Percentiles rank a stretch among this genome's conserved stretches.
Evolutionary conservation across 1,140 invertebrate species (phyloP).

Genomic region (Drosophila kepulauana): DNA sequence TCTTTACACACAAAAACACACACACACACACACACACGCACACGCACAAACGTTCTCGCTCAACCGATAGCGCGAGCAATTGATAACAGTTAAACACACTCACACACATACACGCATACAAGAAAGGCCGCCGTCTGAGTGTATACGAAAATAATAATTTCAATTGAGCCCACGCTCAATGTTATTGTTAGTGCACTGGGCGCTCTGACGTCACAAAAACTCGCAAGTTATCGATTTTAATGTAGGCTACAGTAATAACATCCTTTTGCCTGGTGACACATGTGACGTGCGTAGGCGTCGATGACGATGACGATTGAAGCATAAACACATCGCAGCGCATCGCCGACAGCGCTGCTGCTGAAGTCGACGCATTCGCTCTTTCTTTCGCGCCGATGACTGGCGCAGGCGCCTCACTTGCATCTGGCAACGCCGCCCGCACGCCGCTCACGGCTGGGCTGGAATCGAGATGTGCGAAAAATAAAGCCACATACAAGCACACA

Average conservation of each 20-base stretch:
- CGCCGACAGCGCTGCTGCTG: constrained; percentile 16
- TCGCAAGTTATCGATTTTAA: constrained; percentile 47
- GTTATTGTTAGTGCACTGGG: constrained; percentile 14
- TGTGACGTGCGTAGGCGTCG: constrained; percentile 38
- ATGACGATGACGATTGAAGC: constrained; percentile 21
- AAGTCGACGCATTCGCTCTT: constrained; percentile 13
- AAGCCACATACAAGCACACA: constrained; percentile 24
- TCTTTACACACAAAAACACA: background rate
- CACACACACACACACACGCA: too few relatives aligned
- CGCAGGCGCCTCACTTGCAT: constrained; percentile 53
- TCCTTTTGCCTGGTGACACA: constrained; percentile 41
- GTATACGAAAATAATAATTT: background rate
- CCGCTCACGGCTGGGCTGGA: constrained; percentile 11
- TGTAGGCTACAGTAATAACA: constrained; percentile 36
- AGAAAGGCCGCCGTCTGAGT: background rate
- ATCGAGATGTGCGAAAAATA: constrained; percentile 20
- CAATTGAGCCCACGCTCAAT: constrained; percentile 24
- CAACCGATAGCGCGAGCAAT: constrained; percentile 12
- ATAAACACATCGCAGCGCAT: background rate
- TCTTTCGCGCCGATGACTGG: constrained; percentile 28
- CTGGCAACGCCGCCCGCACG: constrained; percentile 53
- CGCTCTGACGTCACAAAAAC: constrained; percentile 41
- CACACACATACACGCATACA: background rate
- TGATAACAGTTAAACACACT: constrained; percentile 11
- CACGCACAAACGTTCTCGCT: background rate